These are phyloP conservation scores for Megaceryle torquata DNA, from an alignment of 2,113 vertebrate genomes.

Conservation along the genomic window DNA sequence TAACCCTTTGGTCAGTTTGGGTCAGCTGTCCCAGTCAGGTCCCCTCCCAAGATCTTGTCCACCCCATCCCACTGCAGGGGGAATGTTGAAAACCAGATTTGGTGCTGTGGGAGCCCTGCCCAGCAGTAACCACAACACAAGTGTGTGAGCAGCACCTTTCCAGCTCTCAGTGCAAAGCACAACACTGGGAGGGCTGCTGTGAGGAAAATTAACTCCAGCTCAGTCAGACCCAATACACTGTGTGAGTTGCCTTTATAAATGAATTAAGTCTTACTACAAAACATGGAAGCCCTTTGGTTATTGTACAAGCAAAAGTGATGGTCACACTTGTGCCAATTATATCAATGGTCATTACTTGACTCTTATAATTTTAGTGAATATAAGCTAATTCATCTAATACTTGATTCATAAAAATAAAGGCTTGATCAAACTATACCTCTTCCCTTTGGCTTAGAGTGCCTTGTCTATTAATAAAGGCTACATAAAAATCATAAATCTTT, in stretches of 20 bases:
- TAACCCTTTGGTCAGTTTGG: too few species aligned
- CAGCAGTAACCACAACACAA: too few species aligned
- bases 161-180: too few species aligned
- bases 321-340: background rate
- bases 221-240: too few species aligned
- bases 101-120: too few species aligned
- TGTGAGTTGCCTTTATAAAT: background rate
- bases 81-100: too few species aligned
- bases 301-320: background rate
- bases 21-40: too few species aligned
- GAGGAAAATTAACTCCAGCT: too few species aligned
- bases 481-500: background rate
- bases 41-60: too few species aligned
- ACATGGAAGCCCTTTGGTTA: background rate
- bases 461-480: background rate
- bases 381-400: background rate
- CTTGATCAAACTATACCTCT: background rate
- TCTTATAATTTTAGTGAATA: background rate
- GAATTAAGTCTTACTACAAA: background rate
- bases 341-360: background rate
- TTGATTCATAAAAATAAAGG: background rate
- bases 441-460: background rate
- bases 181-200: too few species aligned
- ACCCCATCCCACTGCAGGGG: too few species aligned
- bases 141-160: too few species aligned